Evolutionary conservation across 2,888 invertebrate species (phyloP), one percentile per base, ranked within the genome.

Genomic region (Caenorhabditis sp.): DNA sequence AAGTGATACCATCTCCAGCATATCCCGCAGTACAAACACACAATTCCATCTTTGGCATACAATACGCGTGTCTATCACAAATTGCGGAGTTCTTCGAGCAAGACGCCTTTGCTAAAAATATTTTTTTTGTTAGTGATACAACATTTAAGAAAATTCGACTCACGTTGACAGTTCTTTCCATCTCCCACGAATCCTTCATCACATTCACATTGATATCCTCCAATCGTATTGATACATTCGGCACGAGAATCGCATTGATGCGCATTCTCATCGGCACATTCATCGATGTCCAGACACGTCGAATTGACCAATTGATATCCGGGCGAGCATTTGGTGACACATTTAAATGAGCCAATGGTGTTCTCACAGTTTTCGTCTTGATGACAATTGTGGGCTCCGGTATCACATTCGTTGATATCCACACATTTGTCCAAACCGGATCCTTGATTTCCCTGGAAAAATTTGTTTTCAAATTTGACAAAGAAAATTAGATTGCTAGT

Each of bases 321-420:
- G 1, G 71, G 76, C 1, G 78, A 78, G 70, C 85, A 85, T n/a
- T 67, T 62, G 38, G 68, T 62, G 62, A 84, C 82, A 61, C 85
- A 85, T 57, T 69, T 75, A 72, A 73, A 85, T 3, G 78, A 68
- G 12, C 85, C 85, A 57, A 78, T 65, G 52, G 81, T 83, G 61
- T 85, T 85, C 63, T 85, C 79, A 59, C 85, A 85, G 52, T 81
- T 76, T 27, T 80, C 72, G 27, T 67, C 62, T 1, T 64, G 52
- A 8, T 93, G 82, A 93, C 89, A 83, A 49, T 71, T 68, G 65
- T 83, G 76, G 10, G 72, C 69, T 4, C 76, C 77, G 17, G 67
- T 71, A 4, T 67, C 83, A 69, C 87, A 87, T 66, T 87, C 87
- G 64, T 87, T 81, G 50, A 87, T 78, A 50, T 86, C 87, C 0